Evolutionary conservation across 2,113 vertebrate genomes (phyloP).

Genomic region (Anoura caudifer): DNA sequence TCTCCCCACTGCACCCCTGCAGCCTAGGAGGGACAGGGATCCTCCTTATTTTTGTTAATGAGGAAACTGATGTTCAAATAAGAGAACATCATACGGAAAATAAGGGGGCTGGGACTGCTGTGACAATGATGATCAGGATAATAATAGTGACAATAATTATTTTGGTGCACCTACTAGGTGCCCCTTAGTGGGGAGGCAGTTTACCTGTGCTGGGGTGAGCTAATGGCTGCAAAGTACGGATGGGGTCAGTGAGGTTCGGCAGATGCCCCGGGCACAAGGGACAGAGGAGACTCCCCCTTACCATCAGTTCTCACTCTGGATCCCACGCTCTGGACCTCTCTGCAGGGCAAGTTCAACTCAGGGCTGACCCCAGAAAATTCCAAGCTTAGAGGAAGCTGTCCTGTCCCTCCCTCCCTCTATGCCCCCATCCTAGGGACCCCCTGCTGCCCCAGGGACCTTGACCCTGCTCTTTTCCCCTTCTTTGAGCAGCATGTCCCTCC

Average conservation of each 20-base stretch:
- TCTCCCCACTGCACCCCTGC: neutral
- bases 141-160: neutral
- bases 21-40: neutral
- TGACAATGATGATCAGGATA: neutral
- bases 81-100: neutral
- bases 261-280: neutral
- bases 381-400: neutral
- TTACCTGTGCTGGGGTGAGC: neutral
- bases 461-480: neutral
- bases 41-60: neutral
- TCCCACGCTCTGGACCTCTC: neutral
- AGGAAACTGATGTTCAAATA: constrained; percentile 2
- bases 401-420: neutral
- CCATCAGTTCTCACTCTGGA: neutral
- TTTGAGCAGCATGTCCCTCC: accelerated
- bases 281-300: neutral
- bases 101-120: neutral
- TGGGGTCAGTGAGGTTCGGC: neutral
- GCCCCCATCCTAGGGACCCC: neutral
- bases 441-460: neutral
- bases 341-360: neutral
- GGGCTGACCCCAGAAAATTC: neutral
- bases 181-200: neutral
- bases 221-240: neutral
- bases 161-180: too few relatives aligned